phyloP scores from a whole-genome alignment of 2,113 vertebrate genomes.

The Heterotis niloticus region DNA sequence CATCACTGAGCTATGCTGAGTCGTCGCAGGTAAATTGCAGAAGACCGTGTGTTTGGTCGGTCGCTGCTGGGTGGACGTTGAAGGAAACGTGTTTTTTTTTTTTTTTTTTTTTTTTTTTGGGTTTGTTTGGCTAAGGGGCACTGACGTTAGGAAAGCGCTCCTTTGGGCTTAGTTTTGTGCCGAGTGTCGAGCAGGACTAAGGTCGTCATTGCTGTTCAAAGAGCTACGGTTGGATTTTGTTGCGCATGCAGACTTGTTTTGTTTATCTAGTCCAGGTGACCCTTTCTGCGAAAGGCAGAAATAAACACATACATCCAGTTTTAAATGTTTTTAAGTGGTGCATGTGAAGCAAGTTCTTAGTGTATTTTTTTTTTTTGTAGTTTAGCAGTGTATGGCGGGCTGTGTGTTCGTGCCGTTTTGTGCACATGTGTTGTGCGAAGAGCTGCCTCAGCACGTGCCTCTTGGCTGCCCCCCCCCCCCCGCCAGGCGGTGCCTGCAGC shows the following conservation, averaged over 20 bases:
- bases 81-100: too few relatives aligned
- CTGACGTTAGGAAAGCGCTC: too few relatives aligned
- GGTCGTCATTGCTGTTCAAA: background rate
- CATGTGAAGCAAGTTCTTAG: constrained; percentile 46
- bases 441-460: background rate
- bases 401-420: constrained; percentile 46
- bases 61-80: background rate
- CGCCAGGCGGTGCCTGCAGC: background rate
- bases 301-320: constrained; percentile 34
- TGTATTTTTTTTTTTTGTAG: constrained; percentile 35
- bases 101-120: too few relatives aligned
- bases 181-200: too few relatives aligned
- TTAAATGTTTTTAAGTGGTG: constrained; percentile 52
- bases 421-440: constrained; percentile 26
- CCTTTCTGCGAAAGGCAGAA: constrained; percentile 29
- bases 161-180: too few relatives aligned
- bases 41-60: background rate
- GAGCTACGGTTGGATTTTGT: constrained; percentile 25
- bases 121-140: too few relatives aligned
- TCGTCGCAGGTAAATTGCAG: background rate
- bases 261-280: constrained; percentile 9
- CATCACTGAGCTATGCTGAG: background rate
- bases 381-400: constrained; percentile 32
- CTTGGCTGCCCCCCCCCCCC: constrained; percentile 16
- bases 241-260: constrained; percentile 49